A percentile compares a stretch with the other conserved stretches of the same genome.
Evolutionary conservation across 30 jellyfish, hydroid and myxozoan species (phyloP).

Genomic region (Rhopilema esculentum): DNA sequence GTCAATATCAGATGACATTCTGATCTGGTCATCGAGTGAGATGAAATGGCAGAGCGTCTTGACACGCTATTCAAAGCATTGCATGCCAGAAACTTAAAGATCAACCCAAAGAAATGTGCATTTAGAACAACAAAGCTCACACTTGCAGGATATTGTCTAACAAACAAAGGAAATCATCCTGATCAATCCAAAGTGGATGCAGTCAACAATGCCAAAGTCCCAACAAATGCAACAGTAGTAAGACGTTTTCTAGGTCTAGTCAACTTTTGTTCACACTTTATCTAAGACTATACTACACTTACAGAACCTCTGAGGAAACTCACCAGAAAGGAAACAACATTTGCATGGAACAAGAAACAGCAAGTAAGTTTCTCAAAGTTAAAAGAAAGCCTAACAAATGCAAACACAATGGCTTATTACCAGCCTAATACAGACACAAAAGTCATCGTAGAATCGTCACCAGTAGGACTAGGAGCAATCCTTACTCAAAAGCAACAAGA

Average conservation of each 20-base stretch:
- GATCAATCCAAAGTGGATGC: constrained; percentile 47
- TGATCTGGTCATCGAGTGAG: too few species aligned
- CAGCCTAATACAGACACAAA: constrained; percentile 45
- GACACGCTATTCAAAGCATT: too few species aligned
- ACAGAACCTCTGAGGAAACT: constrained; percentile 56
- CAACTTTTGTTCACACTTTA: too few species aligned
- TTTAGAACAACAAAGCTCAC: too few species aligned
- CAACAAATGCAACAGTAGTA: too few species aligned
- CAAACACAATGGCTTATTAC: constrained; percentile 47
- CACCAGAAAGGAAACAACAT: constrained; percentile 39
- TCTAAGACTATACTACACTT: constrained; percentile 56
- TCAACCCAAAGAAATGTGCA: too few species aligned
- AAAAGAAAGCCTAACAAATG: constrained; percentile 1
- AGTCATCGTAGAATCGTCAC: constrained; percentile 54
- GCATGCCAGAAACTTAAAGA: too few species aligned
- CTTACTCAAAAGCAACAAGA: constrained; percentile 43
- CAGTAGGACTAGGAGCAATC: constrained; percentile 69
- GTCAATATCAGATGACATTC: constrained; percentile 50
- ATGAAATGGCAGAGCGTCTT: too few species aligned
- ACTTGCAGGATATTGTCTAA: constrained; percentile 39
- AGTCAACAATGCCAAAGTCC: too few species aligned
- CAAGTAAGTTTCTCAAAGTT: too few species aligned
- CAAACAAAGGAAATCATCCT: constrained; percentile 64
- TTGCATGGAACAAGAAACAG: too few species aligned
- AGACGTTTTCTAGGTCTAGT: too few species aligned